These are phyloP conservation scores for Tipula vernalis DNA, from an alignment of 2,888 invertebrate species.

Conservation along the genomic window DNA sequence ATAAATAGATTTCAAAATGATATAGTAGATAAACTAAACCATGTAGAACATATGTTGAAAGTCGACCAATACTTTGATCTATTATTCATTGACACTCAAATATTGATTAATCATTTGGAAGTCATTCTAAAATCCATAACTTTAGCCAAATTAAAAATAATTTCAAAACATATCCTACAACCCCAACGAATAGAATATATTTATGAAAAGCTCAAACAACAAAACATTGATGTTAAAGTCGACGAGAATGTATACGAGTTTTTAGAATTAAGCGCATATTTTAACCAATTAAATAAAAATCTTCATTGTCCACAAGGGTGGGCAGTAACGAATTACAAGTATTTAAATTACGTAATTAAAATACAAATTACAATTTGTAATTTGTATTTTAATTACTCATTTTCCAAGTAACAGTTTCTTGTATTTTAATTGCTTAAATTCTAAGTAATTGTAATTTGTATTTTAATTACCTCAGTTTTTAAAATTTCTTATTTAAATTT, in stretches of 20 bases:
- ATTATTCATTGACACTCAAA: neutral
- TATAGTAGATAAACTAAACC: neutral
- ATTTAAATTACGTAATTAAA: too few relatives aligned
- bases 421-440: neutral
- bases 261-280: neutral
- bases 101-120: neutral
- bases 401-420: neutral
- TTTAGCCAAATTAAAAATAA: too few relatives aligned
- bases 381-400: neutral
- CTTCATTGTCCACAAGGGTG: neutral
- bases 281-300: neutral
- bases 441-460: neutral
- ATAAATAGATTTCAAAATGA: too few relatives aligned
- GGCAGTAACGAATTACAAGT: too few relatives aligned
- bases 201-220: too few relatives aligned
- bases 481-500: too few relatives aligned
- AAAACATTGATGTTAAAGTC: too few relatives aligned
- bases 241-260: neutral
- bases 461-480: too few relatives aligned
- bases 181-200: too few relatives aligned
- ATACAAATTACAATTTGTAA: too few relatives aligned
- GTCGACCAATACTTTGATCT: neutral
- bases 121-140: neutral
- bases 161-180: too few relatives aligned
- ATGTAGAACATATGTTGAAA: neutral